These are phyloP conservation scores for Lampropteryx suffumata DNA, from an alignment of 2,888 invertebrate species.

Conservation along the genomic window DNA sequence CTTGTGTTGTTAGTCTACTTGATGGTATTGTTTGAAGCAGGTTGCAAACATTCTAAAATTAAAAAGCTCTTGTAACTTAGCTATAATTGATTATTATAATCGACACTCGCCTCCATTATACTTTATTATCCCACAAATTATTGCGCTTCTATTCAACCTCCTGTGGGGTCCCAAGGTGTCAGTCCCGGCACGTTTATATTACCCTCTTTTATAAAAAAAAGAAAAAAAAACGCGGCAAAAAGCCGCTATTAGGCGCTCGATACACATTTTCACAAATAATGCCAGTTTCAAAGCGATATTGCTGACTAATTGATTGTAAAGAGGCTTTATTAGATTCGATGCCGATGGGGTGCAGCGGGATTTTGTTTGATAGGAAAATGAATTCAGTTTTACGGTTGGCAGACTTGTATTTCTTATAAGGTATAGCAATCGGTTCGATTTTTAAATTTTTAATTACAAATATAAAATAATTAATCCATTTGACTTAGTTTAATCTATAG, in stretches of 20 bases:
- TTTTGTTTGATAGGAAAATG: conserved; percentile 37
- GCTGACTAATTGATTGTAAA: conserved; percentile 77
- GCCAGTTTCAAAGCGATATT: conserved; percentile 58
- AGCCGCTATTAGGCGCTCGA: conserved; percentile 48
- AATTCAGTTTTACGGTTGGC: conserved; percentile 33
- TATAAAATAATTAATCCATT: no score
- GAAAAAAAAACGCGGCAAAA: conserved; percentile 62
- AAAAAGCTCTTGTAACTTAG: no score
- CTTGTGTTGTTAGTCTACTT: no score
- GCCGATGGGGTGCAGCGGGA: conserved; percentile 53
- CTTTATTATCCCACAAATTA: conserved; percentile 78
- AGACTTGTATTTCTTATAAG: conserved; percentile 27
- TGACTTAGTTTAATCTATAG: no score
- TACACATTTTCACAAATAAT: conserved; percentile 62
- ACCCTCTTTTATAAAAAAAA: conserved; percentile 71
- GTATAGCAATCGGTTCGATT: conserved; percentile 20
- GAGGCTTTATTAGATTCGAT: conserved; percentile 54
- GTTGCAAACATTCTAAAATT: no score
- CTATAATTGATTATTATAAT: no score
- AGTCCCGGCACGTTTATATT: conserved; percentile 77
- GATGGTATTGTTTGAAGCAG: no score
- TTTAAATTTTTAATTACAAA: conserved; percentile 7
- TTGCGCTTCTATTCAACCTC: conserved; percentile 57
- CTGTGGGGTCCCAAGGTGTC: conserved; percentile 81
- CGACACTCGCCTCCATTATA: conserved; percentile 59